These are phyloP conservation scores for Micrasema minimum DNA, from an alignment of 1,140 invertebrate genomes.

Conservation along the genomic window DNA sequence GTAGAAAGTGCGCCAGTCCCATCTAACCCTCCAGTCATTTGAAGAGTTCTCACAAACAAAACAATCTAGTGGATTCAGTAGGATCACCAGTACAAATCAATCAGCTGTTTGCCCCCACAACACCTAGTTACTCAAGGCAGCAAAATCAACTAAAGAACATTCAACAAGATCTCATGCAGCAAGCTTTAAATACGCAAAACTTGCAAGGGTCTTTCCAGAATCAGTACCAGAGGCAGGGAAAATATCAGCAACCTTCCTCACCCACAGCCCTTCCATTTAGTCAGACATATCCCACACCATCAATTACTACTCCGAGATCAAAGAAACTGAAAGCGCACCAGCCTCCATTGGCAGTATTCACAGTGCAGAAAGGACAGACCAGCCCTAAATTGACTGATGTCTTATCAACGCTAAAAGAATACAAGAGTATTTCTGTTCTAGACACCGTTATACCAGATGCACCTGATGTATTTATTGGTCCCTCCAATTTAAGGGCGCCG, in stretches of 20 bases:
- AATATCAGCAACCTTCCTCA: constrained; percentile 56
- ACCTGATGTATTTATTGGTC: constrained; percentile 83
- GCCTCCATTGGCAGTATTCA: constrained; percentile 82
- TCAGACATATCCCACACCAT: constrained; percentile 62
- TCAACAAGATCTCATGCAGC: constrained; percentile 49
- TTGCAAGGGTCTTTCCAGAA: constrained; percentile 49
- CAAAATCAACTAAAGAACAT: constrained; percentile 51
- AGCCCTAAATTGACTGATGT: constrained; percentile 75
- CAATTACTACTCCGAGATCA: constrained; percentile 63
- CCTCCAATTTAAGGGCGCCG: constrained; percentile 76
- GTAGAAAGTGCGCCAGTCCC: constrained; percentile 50
- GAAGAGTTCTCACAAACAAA: constrained; percentile 56
- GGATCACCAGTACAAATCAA: constrained; percentile 51
- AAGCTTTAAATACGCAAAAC: constrained; percentile 49
- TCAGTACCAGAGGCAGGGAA: constrained; percentile 40
- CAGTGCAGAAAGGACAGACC: constrained; percentile 67
- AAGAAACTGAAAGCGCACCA: constrained; percentile 79
- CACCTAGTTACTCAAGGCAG: constrained; percentile 47
- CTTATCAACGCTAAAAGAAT: constrained; percentile 73
- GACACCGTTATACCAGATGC: constrained; percentile 74
- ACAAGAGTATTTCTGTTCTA: constrained; percentile 79
- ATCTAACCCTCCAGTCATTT: constrained; percentile 51
- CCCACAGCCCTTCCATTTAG: constrained; percentile 59
- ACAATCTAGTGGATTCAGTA: constrained; percentile 58
- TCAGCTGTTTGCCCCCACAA: constrained; percentile 53